phyloP scores from a whole-genome alignment of 2,888 invertebrate genomes.

The Sympetrum striolatum region DNA sequence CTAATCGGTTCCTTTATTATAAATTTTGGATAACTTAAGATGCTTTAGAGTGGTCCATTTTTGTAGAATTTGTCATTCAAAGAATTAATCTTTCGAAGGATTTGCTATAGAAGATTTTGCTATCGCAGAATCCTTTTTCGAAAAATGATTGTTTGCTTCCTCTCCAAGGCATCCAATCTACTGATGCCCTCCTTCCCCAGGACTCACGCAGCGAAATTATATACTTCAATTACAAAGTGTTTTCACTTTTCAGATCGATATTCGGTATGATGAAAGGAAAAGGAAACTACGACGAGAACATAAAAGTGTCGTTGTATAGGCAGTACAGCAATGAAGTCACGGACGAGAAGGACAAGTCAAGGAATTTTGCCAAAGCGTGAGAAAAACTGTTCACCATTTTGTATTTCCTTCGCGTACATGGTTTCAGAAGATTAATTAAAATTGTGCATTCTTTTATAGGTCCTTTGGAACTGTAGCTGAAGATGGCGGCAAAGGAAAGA shows the following conservation, averaged over 20 bases:
- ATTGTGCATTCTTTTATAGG: background rate
- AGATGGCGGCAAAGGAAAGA: background rate
- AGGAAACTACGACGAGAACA: slow-evolving; percentile 13
- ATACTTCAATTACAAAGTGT: background rate
- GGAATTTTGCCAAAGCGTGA: background rate
- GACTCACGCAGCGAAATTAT: background rate
- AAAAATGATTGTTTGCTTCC: no score
- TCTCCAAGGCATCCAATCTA: no score
- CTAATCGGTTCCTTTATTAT: no score
- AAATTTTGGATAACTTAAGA: no score
- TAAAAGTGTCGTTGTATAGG: background rate
- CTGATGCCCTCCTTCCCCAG: no score
- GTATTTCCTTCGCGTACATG: background rate
- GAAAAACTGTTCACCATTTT: background rate
- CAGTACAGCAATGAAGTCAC: slow-evolving; percentile 6
- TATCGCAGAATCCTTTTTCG: no score
- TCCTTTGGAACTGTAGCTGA: background rate
- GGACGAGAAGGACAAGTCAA: background rate
- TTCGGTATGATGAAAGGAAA: background rate
- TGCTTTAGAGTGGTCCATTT: no score
- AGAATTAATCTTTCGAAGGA: no score
- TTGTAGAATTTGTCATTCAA: no score
- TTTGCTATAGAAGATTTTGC: no score
- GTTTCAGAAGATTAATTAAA: no score
- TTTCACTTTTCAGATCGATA: background rate